These are phyloP conservation scores for Atractosteus spatula DNA, from an alignment of 2,113 vertebrate genomes.

Conservation along the genomic window DNA sequence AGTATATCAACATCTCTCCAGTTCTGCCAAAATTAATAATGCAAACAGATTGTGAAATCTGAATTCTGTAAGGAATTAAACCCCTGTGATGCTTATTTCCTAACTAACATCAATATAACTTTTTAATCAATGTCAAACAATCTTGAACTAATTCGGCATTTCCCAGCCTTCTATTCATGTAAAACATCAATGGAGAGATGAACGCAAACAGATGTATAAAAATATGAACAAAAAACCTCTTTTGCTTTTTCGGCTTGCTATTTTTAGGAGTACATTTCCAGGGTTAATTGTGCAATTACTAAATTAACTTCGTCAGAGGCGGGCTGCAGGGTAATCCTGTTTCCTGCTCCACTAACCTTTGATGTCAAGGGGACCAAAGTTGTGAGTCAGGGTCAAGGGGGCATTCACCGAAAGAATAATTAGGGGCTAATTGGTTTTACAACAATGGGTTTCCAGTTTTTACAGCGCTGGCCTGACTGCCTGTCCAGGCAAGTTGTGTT, in stretches of 20 bases:
- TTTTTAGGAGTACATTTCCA: slow-evolving; percentile 78
- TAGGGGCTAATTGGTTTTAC: slow-evolving; percentile 52
- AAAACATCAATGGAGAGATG: slow-evolving; percentile 31
- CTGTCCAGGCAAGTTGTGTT: no score
- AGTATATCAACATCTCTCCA: no score
- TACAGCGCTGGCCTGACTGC: no score
- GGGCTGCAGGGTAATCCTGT: slow-evolving; percentile 67
- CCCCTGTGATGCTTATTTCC: no score
- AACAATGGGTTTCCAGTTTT: no score
- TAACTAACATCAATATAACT: no score
- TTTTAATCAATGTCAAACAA: no score
- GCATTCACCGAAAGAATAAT: slow-evolving; percentile 78
- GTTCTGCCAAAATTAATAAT: no score
- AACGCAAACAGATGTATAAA: slow-evolving; percentile 65
- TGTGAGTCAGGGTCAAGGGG: slow-evolving; percentile 64
- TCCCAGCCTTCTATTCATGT: neutral
- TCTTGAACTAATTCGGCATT: no score
- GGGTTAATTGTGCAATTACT: slow-evolving; percentile 89
- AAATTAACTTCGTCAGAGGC: slow-evolving; percentile 76
- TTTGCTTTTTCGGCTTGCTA: slow-evolving; percentile 72
- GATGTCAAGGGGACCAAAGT: slow-evolving; percentile 87
- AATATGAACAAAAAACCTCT: slow-evolving; percentile 52
- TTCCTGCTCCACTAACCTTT: slow-evolving; percentile 94
- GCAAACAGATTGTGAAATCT: no score
- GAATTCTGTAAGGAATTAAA: no score